Evolutionary conservation across 2,888 invertebrate genomes (phyloP).

Genomic region (Pegoplata infirma): DNA sequence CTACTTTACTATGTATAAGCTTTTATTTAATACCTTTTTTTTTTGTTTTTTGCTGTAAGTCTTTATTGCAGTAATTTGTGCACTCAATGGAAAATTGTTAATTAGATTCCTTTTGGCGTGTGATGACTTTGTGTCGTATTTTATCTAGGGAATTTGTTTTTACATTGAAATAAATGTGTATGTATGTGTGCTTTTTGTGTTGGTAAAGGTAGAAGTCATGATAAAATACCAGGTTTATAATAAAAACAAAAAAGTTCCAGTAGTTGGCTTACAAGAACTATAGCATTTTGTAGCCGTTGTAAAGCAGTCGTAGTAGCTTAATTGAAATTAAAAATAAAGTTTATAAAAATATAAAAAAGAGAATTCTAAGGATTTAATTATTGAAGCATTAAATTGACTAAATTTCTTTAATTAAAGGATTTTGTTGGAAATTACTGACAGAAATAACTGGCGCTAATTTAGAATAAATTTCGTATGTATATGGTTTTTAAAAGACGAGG

Average conservation of each 20-base stretch:
- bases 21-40: constrained; percentile 19
- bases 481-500: no score
- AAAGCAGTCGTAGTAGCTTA: constrained; percentile 31
- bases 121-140: constrained; percentile 70
- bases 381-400: constrained; percentile 59
- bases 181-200: neutral
- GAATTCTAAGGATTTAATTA: constrained; percentile 56
- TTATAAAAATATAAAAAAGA: constrained; percentile 41
- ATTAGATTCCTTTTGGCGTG: constrained; percentile 76
- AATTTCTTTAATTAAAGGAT: constrained; percentile 38
- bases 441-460: no score
- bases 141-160: constrained; percentile 61
- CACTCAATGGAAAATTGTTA: constrained; percentile 79
- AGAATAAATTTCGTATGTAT: no score
- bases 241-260: constrained; percentile 17
- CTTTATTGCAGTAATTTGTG: constrained; percentile 73
- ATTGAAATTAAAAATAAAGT: constrained; percentile 55
- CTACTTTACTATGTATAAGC: neutral
- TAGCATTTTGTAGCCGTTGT: neutral
- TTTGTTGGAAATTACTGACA: neutral
- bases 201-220: constrained; percentile 47
- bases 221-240: constrained; percentile 40
- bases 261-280: constrained; percentile 13
- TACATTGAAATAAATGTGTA: neutral
- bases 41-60: constrained; percentile 15